Evolutionary conservation across 64 coral and sea anemone species (phyloP).

Genomic region (Exaiptasia diaphana): DNA sequence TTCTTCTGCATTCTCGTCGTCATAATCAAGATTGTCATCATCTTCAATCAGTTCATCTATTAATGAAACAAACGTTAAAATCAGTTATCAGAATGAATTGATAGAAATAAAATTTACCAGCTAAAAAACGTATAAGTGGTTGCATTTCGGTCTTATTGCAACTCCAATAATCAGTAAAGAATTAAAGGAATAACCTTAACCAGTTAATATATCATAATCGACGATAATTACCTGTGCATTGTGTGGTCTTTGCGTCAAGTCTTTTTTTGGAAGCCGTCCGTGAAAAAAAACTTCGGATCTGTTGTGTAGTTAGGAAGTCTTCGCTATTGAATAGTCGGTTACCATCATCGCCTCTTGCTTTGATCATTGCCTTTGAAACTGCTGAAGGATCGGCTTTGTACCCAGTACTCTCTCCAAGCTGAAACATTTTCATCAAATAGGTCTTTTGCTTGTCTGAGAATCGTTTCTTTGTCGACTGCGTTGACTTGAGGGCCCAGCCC

Average conservation of each 20-base stretch:
- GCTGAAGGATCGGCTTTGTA: conserved; percentile 14
- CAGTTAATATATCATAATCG: too few species aligned
- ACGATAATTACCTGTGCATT: not conserved
- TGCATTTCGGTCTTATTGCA: too few species aligned
- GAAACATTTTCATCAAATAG: conserved; percentile 9
- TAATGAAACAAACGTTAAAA: too few species aligned
- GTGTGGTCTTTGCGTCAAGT: not conserved
- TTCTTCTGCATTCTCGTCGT: conserved; percentile 15
- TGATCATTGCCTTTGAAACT: conserved; percentile 39
- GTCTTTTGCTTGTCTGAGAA: conserved; percentile 17
- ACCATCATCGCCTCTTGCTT: conserved; percentile 10
- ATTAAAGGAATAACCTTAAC: too few species aligned
- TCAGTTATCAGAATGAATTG: too few species aligned
- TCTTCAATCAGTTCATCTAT: conserved; percentile 21
- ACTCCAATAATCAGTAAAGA: too few species aligned
- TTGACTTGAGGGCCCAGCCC: conserved; percentile 24
- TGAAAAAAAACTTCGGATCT: conserved; percentile 34
- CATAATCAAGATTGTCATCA: conserved; percentile 12
- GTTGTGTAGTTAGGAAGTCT: conserved; percentile 31
- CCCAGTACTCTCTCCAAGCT: conserved; percentile 16
- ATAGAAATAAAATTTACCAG: too few species aligned
- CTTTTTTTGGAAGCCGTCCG: not conserved
- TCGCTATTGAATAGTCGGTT: conserved; percentile 14
- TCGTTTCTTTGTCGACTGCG: not conserved
- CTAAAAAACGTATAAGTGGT: too few species aligned